Percentiles rank a stretch among this genome's conserved stretches.
These are phyloP conservation scores for Scalopus aquaticus DNA, from an alignment of 2,113 vertebrate genomes.

Conservation along the genomic window DNA sequence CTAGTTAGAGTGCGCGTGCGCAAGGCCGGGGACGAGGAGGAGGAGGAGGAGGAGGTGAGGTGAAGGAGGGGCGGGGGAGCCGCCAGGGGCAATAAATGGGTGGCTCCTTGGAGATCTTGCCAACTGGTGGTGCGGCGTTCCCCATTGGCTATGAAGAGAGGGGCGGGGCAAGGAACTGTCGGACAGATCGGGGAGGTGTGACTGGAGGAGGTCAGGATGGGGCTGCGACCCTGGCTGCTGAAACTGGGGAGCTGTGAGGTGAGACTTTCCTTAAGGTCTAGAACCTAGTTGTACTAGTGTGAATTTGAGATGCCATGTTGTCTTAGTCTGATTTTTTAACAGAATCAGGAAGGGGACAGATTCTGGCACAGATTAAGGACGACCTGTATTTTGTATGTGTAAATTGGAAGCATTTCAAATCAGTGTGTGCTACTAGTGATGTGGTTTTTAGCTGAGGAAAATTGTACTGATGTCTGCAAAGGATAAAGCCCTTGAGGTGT, in stretches of 20 bases:
- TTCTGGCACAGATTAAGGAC: background rate
- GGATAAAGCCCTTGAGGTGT: background rate
- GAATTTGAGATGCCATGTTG: background rate
- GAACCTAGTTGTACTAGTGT: background rate
- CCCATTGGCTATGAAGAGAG: constrained; percentile 25
- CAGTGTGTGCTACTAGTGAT: background rate
- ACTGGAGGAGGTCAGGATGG: background rate
- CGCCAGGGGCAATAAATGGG: background rate
- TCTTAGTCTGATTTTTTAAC: background rate
- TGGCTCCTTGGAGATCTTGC: background rate
- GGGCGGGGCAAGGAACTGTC: background rate
- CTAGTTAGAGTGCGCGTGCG: constrained; percentile 45
- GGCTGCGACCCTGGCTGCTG: rapidly evolving
- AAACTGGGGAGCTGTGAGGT: rapidly evolving
- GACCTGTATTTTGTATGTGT: background rate
- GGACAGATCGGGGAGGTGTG: background rate
- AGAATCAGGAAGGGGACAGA: rapidly evolving
- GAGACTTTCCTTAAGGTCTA: background rate
- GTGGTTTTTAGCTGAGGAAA: background rate
- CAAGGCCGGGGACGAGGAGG: rapidly evolving
- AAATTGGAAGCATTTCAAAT: constrained; percentile 13
- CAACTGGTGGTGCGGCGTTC: background rate
- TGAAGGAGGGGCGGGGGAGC: rapidly evolving
- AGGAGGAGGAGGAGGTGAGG: too few species aligned
- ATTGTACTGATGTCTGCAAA: background rate